phyloP scores from a whole-genome alignment of 2,888 invertebrate species.

The Eilema griseolum region DNA sequence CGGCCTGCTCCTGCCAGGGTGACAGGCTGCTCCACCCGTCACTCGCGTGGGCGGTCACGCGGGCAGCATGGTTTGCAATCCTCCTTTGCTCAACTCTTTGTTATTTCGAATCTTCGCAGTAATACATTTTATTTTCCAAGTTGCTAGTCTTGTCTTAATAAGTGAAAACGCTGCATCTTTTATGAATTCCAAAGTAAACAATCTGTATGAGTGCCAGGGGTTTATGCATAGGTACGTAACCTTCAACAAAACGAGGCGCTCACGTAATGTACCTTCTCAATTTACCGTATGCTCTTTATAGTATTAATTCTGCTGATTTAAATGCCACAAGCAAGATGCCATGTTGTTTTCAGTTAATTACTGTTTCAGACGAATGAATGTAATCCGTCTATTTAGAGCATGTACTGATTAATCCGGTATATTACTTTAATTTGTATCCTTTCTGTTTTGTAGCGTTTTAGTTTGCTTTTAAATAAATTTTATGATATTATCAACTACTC shows the following conservation, averaged over 20 bases:
- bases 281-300: conserved; percentile 31
- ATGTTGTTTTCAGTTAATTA: conserved; percentile 57
- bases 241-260: conserved; percentile 55
- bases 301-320: conserved; percentile 63
- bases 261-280: conserved; percentile 5
- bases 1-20: too few species aligned
- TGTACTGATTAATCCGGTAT: background rate
- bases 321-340: conserved; percentile 50
- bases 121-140: conserved; percentile 31
- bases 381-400: conserved; percentile 6
- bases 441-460: background rate
- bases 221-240: conserved; percentile 64
- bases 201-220: conserved; percentile 60
- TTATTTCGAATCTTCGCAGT: conserved; percentile 9
- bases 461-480: background rate
- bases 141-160: conserved; percentile 38
- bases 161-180: conserved; percentile 60
- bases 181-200: conserved; percentile 64
- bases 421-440: background rate
- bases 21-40: too few species aligned
- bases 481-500: background rate
- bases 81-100: too few species aligned
- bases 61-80: too few species aligned
- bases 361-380: too few species aligned
- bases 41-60: too few species aligned